Evolutionary conservation across 2,888 invertebrate species (phyloP).

Genomic region (Andrena bucephala): DNA sequence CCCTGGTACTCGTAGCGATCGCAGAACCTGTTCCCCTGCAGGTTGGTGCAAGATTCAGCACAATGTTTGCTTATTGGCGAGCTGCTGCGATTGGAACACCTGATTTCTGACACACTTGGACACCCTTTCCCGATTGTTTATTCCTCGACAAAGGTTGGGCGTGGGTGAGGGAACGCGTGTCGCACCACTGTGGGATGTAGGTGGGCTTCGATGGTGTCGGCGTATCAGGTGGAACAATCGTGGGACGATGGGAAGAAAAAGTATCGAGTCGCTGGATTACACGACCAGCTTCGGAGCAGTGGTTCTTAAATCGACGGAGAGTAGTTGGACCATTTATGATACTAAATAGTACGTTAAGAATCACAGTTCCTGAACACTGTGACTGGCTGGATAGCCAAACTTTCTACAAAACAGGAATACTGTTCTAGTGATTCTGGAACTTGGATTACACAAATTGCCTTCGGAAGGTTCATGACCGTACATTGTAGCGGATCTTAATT

Average conservation of each 20-base stretch:
- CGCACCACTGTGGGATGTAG: background rate
- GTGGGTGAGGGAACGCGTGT: conserved; percentile 14
- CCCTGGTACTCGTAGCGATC: conserved; percentile 8
- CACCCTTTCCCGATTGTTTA: background rate
- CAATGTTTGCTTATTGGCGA: conserved; percentile 20
- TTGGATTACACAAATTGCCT: background rate
- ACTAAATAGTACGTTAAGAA: background rate
- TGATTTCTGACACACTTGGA: conserved; percentile 8
- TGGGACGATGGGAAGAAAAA: conserved; percentile 26
- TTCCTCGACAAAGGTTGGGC: conserved; percentile 10
- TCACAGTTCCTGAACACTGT: background rate
- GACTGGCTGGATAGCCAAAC: background rate
- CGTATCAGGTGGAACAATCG: conserved; percentile 40
- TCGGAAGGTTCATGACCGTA: background rate
- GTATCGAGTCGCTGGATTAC: conserved; percentile 23
- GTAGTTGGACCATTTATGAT: background rate
- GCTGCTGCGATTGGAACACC: conserved; percentile 3
- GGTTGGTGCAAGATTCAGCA: conserved; percentile 11
- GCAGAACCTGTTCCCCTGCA: conserved; percentile 42
- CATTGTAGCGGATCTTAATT: conserved; percentile 15
- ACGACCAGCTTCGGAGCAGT: conserved; percentile 51
- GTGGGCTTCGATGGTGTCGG: conserved; percentile 1
- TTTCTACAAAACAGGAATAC: background rate
- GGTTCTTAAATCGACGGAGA: conserved; percentile 36
- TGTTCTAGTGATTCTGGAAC: background rate